These are phyloP conservation scores for Pachyrhynchus sulphureomaculatus DNA, from an alignment of 1,140 invertebrate species.

Conservation along the genomic window DNA sequence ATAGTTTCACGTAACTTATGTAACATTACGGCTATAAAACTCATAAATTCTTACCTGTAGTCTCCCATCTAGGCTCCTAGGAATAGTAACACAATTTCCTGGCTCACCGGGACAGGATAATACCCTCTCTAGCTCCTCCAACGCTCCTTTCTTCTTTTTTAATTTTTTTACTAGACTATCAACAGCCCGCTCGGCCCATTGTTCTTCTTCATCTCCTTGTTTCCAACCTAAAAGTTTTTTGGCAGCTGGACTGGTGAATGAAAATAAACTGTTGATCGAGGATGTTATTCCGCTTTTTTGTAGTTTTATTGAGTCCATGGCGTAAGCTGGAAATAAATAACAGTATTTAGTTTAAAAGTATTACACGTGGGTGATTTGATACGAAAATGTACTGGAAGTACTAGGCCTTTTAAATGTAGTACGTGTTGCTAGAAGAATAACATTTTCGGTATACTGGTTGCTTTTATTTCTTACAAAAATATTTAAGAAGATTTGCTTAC, in stretches of 20 bases:
- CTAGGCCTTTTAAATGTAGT: no score
- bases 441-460: no score
- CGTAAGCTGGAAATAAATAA: no score
- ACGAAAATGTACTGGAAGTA: no score
- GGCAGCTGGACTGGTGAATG: conserved; percentile 93
- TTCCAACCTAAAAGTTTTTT: conserved; percentile 98
- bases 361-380: no score
- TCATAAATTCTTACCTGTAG: conserved; percentile 77
- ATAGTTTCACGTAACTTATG: no score
- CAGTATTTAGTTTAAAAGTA: no score
- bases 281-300: conserved; percentile 77
- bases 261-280: conserved; percentile 88
- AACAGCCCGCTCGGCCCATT: conserved; percentile 98
- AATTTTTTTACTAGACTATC: conserved; percentile 97
- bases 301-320: no score
- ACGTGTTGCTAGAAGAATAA: no score
- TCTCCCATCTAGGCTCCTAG: conserved; percentile 89
- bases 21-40: no score
- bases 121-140: conserved; percentile 93
- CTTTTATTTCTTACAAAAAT: no score
- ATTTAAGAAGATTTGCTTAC: no score
- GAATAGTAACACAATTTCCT: conserved; percentile 97
- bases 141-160: conserved; percentile 91
- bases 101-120: conserved; percentile 88
- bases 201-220: conserved; percentile 95